These are phyloP conservation scores for Drosophila aff. DNA, from an alignment of 1,140 invertebrate species.

Conservation along the genomic window DNA sequence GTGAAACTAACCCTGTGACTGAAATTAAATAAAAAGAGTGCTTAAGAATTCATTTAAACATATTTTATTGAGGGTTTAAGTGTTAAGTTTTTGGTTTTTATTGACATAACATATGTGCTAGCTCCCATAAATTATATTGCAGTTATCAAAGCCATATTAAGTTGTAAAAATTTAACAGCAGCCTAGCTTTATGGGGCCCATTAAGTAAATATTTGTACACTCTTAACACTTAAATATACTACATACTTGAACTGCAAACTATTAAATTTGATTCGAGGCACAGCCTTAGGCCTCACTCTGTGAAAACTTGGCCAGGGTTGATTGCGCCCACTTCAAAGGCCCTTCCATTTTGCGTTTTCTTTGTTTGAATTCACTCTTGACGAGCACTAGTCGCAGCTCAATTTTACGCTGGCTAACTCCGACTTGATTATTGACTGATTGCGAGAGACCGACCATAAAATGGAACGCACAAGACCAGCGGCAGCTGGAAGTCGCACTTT, in stretches of 20 bases:
- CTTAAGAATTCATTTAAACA: background rate
- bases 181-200: background rate
- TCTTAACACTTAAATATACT: background rate
- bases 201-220: constrained; percentile 1
- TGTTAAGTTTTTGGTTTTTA: background rate
- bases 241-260: background rate
- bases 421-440: constrained; percentile 29
- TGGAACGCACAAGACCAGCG: constrained; percentile 3
- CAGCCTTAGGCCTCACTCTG: background rate
- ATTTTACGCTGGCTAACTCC: constrained; percentile 43
- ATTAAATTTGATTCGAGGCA: background rate
- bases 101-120: background rate
- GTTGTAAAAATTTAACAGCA: constrained; percentile 1
- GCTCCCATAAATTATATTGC: background rate
- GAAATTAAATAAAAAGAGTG: background rate
- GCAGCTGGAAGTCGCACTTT: constrained; percentile 14
- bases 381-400: constrained; percentile 15
- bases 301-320: constrained; percentile 28
- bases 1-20: background rate
- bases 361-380: constrained; percentile 38
- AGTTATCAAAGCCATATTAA: constrained; percentile 2
- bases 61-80: background rate
- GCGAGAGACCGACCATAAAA: constrained; percentile 18
- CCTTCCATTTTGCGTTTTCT: constrained; percentile 29
- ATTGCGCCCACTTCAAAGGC: constrained; percentile 18